Evolutionary conservation across 1,140 invertebrate species (phyloP), one percentile per base, ranked within the genome.

Genomic region (Oedothorax gibbosus): DNA sequence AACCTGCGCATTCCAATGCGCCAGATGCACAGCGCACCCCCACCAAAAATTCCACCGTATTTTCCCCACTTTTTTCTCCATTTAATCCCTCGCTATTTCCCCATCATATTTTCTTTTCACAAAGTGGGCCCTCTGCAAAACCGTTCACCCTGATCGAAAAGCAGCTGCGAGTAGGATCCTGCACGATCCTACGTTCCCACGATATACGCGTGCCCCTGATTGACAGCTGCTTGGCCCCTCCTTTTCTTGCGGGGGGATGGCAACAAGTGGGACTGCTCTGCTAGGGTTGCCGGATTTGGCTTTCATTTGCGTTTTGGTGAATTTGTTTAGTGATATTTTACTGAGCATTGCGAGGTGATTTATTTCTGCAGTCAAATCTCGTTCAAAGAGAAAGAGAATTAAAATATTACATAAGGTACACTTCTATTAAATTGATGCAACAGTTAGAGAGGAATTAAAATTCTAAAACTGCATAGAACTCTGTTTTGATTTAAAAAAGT

Each of bases 161-260:
- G 80, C 80, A 84, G 81, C 71, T 84, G 81, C 81, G 72, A 62
- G n/a, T n/a, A 82, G 51, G 35, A 50, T 20, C 50, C 18, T 62
- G 81, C 81, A 84, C 81, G 81, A 84, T 21, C 14, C 14, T n/a
- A 57, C 35, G 57, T 84, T 84, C 81, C 81, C 81, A 84, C 81
- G 81, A 71, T 66, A 71, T 66, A 84, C 81, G 62, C 81, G 81
- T 84, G 81, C 60, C 81, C 81, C 81, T 84, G 81, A 84, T 84
- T 84, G 81, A 84, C 81, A 84, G 81, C 81, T 84, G 81, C 72
- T 82, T 69, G 35, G n/a, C n/a, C 56, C 57, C 62, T 66, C 62
- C 51, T 56, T 51, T 12, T 18, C 18, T 12, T 35, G 11, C 18
- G 77, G 77, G 76, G 57, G 73, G 49, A 51, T 11, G 51, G 80